These are phyloP conservation scores for Venusia cambrica DNA, from an alignment of 2,888 invertebrate genomes.

Conservation along the genomic window DNA sequence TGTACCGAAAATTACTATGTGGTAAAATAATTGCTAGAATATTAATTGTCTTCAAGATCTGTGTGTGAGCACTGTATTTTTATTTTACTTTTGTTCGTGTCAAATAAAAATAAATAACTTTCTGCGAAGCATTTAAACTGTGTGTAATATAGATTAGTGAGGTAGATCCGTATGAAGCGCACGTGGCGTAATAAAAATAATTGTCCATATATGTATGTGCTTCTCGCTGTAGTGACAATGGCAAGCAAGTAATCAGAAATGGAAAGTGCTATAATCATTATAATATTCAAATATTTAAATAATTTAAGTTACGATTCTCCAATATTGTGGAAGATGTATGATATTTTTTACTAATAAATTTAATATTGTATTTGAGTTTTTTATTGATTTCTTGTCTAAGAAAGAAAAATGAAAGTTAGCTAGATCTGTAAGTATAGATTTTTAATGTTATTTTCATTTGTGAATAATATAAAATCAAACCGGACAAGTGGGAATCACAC, in stretches of 20 bases:
- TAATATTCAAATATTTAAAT: slow-evolving; percentile 78
- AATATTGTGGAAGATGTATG: slow-evolving; percentile 81
- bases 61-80: slow-evolving; percentile 28
- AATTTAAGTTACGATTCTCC: slow-evolving; percentile 79
- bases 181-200: slow-evolving; percentile 39
- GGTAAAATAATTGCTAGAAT: slow-evolving; percentile 52
- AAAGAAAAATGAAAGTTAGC: no score
- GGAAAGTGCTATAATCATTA: slow-evolving; percentile 76
- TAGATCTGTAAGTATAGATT: no score
- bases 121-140: slow-evolving; percentile 65
- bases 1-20: slow-evolving; percentile 74
- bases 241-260: slow-evolving; percentile 62
- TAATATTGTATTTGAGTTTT: slow-evolving; percentile 71
- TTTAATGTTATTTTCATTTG: no score
- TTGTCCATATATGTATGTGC: slow-evolving; percentile 53
- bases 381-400: no score
- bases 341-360: slow-evolving; percentile 82
- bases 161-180: slow-evolving; percentile 36
- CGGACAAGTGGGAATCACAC: no score
- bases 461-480: no score
- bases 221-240: slow-evolving; percentile 69
- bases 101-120: slow-evolving; percentile 44
- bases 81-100: slow-evolving; percentile 30
- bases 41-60: slow-evolving; percentile 44
- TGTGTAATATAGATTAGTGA: slow-evolving; percentile 57